These are phyloP conservation scores for Malurus alboscapulatus DNA, from an alignment of 2,113 vertebrate genomes.

Conservation along the genomic window DNA sequence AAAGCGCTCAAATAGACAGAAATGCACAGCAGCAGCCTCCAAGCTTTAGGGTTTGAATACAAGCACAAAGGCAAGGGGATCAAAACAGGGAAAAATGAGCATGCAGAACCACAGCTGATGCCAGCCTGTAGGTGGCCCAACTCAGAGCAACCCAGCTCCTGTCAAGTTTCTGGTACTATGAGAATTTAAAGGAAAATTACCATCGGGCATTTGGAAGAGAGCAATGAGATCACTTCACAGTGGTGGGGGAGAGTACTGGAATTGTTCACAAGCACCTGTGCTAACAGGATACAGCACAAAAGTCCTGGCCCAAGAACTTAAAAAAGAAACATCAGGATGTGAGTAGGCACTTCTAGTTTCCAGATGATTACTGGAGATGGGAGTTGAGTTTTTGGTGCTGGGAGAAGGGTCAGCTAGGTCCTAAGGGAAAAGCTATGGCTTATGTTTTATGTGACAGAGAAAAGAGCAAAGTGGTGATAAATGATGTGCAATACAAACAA, in stretches of 20 bases:
- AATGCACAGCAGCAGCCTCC: background rate
- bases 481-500: background rate
- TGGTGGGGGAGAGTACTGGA: background rate
- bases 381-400: background rate
- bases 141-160: background rate
- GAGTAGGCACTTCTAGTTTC: background rate
- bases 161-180: background rate
- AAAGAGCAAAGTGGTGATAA: background rate
- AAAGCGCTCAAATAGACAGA: background rate
- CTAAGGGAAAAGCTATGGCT: background rate
- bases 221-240: background rate
- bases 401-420: background rate
- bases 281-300: background rate
- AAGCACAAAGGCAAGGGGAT: background rate
- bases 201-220: background rate
- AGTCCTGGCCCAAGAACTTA: background rate
- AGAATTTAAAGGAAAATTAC: background rate
- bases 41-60: background rate
- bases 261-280: background rate
- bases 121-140: fast-evolving
- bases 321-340: background rate
- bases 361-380: background rate
- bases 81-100: background rate
- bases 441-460: background rate
- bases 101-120: background rate